These are phyloP conservation scores for Encarsia formosa DNA, from an alignment of 2,888 invertebrate genomes.

Conservation along the genomic window DNA sequence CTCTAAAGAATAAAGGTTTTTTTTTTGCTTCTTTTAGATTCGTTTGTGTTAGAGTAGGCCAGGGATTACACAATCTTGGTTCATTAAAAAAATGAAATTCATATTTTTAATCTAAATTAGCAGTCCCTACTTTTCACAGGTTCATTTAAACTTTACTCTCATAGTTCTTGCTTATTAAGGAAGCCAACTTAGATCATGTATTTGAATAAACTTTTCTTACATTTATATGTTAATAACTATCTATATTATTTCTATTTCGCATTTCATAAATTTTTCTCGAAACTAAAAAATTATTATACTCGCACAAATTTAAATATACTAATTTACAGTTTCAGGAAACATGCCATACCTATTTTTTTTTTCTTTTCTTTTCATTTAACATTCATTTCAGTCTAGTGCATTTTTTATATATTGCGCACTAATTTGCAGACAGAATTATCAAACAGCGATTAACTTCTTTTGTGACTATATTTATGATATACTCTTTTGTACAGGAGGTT, in stretches of 20 bases:
- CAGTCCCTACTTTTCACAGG: not conserved
- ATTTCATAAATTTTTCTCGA: constrained; percentile 1
- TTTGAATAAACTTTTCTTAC: constrained; percentile 18
- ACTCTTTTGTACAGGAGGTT: constrained; percentile 24
- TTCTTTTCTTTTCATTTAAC: constrained; percentile 16
- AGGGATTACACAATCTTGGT: constrained; percentile 12
- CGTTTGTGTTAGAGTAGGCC: constrained; percentile 23
- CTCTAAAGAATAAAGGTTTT: constrained; percentile 14
- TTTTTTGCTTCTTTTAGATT: constrained; percentile 2
- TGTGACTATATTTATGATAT: constrained; percentile 16
- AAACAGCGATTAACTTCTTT: constrained; percentile 18
- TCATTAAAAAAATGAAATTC: constrained; percentile 9
- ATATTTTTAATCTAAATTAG: constrained; percentile 3
- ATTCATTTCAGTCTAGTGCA: constrained; percentile 26
- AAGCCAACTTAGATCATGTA: constrained; percentile 22
- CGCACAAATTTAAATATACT: constrained; percentile 15
- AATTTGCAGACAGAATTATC: constrained; percentile 21
- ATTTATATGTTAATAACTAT: constrained; percentile 6
- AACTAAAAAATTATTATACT: constrained; percentile 8
- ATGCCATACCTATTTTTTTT: too few species aligned
- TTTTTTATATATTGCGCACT: constrained; percentile 16
- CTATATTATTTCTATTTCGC: constrained; percentile 9
- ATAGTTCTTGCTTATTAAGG: constrained; percentile 1
- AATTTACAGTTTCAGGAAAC: constrained; percentile 28
- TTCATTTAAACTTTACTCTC: constrained; percentile 11